phyloP scores from a whole-genome alignment of 2,888 invertebrate genomes.

The Neria commutata region DNA sequence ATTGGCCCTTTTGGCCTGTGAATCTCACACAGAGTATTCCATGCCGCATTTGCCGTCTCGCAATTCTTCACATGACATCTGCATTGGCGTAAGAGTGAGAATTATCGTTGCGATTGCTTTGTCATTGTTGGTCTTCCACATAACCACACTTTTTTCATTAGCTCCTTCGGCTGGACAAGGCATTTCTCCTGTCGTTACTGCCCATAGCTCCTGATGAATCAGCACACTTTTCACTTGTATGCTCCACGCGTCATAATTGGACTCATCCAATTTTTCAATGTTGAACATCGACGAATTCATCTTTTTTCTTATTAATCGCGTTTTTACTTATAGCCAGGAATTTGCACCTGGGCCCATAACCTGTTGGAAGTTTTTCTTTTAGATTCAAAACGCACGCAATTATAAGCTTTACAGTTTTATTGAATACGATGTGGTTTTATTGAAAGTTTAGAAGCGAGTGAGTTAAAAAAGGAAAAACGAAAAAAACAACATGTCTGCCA shows the following conservation, averaged over 20 bases:
- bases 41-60: neutral
- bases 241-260: constrained; percentile 7
- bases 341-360: constrained; percentile 2
- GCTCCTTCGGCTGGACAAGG: too few relatives aligned
- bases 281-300: constrained; percentile 1
- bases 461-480: too few relatives aligned
- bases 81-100: neutral
- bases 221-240: constrained; percentile 13
- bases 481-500: too few relatives aligned
- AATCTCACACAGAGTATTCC: neutral
- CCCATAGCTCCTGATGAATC: constrained; percentile 10
- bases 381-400: too few relatives aligned
- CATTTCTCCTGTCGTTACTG: neutral
- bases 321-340: neutral
- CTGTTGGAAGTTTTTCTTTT: neutral
- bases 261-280: constrained; percentile 4
- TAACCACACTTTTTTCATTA: neutral
- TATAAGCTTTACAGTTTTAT: too few relatives aligned
- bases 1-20: neutral
- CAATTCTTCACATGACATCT: neutral
- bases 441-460: too few relatives aligned
- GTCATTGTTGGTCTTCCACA: neutral
- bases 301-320: neutral
- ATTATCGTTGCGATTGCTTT: constrained; percentile 9
- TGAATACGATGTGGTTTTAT: too few relatives aligned